Conservation (phyloP, 1,140 invertebrate species). For the Cecropterus lyciades region DNA sequence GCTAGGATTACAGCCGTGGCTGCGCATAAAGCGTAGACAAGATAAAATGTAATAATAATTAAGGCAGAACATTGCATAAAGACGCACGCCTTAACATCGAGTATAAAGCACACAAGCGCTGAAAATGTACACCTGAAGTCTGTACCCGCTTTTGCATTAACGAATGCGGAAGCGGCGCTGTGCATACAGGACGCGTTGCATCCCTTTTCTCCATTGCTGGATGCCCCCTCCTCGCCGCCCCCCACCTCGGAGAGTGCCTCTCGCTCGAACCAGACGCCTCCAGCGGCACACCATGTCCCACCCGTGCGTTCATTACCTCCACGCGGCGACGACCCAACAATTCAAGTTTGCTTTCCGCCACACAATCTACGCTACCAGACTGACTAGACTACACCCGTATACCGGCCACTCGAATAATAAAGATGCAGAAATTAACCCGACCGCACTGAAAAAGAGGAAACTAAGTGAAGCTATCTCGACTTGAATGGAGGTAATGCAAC, state of each 20-base stretch:
- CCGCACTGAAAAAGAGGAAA: slow-evolving; percentile 79
- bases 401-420: slow-evolving; percentile 82
- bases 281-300: slow-evolving; percentile 70
- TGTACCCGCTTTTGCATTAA: slow-evolving; percentile 82
- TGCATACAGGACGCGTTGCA: slow-evolving; percentile 81
- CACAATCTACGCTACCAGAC: slow-evolving; percentile 80
- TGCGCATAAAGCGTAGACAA: slow-evolving; percentile 51
- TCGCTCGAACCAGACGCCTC: slow-evolving; percentile 73
- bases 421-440: slow-evolving; percentile 82
- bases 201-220: slow-evolving; percentile 50
- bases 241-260: slow-evolving; percentile 51
- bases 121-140: slow-evolving; percentile 83
- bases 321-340: slow-evolving; percentile 80
- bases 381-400: slow-evolving; percentile 69
- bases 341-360: slow-evolving; percentile 82
- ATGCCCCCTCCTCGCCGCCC: slow-evolving; percentile 45
- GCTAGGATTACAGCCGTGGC: slow-evolving; percentile 24
- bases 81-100: slow-evolving; percentile 76
- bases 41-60: slow-evolving; percentile 81
- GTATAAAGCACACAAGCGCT: slow-evolving; percentile 80
- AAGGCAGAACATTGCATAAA: slow-evolving; percentile 74
- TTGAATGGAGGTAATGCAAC: slow-evolving; percentile 79
- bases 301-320: slow-evolving; percentile 82
- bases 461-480: slow-evolving; percentile 83
- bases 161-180: slow-evolving; percentile 82